phyloP scores from a whole-genome alignment of 1,140 invertebrate genomes.

The Habropoda laboriosa region DNA sequence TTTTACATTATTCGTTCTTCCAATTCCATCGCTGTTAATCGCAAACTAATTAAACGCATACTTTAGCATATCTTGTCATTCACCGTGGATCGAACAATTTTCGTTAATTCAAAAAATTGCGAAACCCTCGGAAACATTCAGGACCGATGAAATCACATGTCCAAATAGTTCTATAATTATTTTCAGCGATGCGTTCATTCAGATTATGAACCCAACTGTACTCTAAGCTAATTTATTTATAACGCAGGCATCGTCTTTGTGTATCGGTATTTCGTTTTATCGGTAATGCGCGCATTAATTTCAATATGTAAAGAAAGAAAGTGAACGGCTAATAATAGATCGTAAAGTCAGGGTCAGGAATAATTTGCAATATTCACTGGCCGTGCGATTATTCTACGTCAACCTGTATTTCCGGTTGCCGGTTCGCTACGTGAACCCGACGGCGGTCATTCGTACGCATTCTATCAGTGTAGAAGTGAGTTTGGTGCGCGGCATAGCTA shows the following conservation, averaged over 20 bases:
- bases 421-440: constrained; percentile 39
- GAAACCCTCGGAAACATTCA: not conserved
- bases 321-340: constrained; percentile 3
- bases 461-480: constrained; percentile 26
- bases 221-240: too few species aligned
- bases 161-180: not conserved
- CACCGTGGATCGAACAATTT: too few species aligned
- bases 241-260: not conserved
- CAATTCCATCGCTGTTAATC: too few species aligned
- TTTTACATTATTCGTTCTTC: too few species aligned
- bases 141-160: not conserved
- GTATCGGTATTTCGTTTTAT: too few species aligned
- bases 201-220: not conserved
- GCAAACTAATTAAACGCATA: too few species aligned
- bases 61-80: too few species aligned
- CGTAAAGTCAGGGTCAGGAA: constrained; percentile 40
- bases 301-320: not conserved
- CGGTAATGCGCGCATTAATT: not conserved
- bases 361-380: constrained; percentile 22
- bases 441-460: constrained; percentile 46
- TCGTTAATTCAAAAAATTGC: too few species aligned
- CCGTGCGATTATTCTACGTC: constrained; percentile 29
- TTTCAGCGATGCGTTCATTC: too few species aligned
- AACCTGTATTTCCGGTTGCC: constrained; percentile 51
- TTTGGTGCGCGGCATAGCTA: constrained; percentile 54